A percentile compares a stretch with the other conserved stretches of the same genome.
phyloP scores from a whole-genome alignment of 2,113 vertebrate genomes.

The Rhinoptilus africanus region DNA sequence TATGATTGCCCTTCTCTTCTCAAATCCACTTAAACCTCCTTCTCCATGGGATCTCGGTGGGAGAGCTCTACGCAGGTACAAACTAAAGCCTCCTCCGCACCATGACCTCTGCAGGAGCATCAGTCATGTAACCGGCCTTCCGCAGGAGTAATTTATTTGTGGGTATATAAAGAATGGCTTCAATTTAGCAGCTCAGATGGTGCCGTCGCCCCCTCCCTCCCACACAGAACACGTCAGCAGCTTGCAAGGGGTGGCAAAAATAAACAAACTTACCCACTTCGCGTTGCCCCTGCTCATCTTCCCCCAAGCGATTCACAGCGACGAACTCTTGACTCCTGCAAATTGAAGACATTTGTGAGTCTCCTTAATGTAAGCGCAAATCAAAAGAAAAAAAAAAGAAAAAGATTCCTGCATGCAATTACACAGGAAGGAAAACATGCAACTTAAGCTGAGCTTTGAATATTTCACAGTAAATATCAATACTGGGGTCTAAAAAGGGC shows the following conservation, averaged over 20 bases:
- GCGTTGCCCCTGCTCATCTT: slow-evolving; percentile 26
- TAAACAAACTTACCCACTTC: slow-evolving; percentile 62
- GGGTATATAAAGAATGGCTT: background rate
- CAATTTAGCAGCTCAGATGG: slow-evolving; percentile 30
- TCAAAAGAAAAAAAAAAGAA: background rate
- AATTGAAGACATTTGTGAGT: slow-evolving; percentile 57
- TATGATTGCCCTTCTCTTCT: background rate
- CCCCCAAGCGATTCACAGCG: background rate
- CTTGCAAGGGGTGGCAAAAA: background rate
- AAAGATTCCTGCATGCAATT: slow-evolving; percentile 76
- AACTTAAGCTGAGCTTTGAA: slow-evolving; percentile 68
- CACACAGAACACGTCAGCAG: background rate
- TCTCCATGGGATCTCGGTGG: rapidly evolving
- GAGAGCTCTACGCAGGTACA: background rate
- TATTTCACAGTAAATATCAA: slow-evolving; percentile 61
- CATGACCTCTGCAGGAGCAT: rapidly evolving
- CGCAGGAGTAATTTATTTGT: background rate
- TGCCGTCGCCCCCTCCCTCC: background rate
- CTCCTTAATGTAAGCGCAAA: background rate
- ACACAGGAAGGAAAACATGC: slow-evolving; percentile 78
- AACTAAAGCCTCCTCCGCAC: background rate
- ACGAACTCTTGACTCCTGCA: slow-evolving; percentile 57
- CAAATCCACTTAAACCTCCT: background rate
- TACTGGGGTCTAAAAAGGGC: slow-evolving; percentile 54
- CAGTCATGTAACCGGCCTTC: background rate